Conservation (phyloP, 2,113 vertebrate genomes). For the Prinia subflava region DNA sequence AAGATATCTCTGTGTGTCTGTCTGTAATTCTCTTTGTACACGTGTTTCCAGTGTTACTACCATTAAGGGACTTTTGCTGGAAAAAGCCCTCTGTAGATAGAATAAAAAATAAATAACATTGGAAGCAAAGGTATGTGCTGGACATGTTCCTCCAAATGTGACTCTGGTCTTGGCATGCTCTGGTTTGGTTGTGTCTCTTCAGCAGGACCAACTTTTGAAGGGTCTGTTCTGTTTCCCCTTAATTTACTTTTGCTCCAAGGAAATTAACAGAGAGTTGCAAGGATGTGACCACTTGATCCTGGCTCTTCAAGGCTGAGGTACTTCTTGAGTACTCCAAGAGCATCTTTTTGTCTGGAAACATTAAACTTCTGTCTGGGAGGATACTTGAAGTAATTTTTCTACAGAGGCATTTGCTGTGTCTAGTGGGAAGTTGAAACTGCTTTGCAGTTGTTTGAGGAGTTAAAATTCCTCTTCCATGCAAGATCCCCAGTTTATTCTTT, state of each 20-base stretch:
- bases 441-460: not conserved
- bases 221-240: not conserved
- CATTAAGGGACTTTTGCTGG: not conserved
- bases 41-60: not conserved
- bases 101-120: not conserved
- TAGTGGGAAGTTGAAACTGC: not conserved
- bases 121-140: not conserved
- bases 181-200: not conserved
- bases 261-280: not conserved
- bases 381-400: not conserved
- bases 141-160: rapidly evolving
- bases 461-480: not conserved
- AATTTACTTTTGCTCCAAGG: not conserved
- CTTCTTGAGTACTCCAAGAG: not conserved
- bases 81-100: rapidly evolving
- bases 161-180: not conserved
- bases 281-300: not conserved
- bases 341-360: not conserved
- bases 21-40: not conserved
- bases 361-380: not conserved
- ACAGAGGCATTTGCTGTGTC: not conserved
- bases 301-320: not conserved
- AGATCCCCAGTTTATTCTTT: not conserved
- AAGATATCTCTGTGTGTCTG: not conserved
- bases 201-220: not conserved